phyloP scores from a whole-genome alignment of 2,113 vertebrate species.

The Myiozetetes cayanensis region DNA sequence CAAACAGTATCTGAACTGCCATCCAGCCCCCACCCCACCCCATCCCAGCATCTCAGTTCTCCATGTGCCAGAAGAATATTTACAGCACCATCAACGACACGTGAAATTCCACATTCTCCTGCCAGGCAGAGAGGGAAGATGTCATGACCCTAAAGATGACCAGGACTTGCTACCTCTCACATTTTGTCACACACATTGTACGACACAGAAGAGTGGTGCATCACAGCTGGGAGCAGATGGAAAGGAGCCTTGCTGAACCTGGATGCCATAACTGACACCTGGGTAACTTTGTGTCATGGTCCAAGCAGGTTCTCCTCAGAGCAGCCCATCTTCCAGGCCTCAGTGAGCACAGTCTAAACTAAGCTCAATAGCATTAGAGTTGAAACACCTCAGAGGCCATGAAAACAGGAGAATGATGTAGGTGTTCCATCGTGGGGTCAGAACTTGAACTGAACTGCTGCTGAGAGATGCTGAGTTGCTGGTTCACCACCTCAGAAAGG shows the following conservation, averaged over 20 bases:
- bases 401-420: not conserved
- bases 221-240: not conserved
- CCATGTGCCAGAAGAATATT: not conserved
- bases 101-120: not conserved
- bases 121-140: not conserved
- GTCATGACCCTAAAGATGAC: accelerated
- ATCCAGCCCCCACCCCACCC: not conserved
- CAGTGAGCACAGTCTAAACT: not conserved
- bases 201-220: not conserved
- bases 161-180: not conserved
- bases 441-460: not conserved
- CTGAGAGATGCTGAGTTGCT: not conserved
- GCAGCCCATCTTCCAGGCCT: not conserved
- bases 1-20: not conserved
- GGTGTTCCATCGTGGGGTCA: not conserved
- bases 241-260: not conserved
- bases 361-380: not conserved
- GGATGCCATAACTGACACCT: not conserved
- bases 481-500: not conserved
- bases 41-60: not conserved
- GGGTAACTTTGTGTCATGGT: not conserved
- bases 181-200: not conserved
- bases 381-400: not conserved
- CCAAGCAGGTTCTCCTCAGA: not conserved
- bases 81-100: not conserved